Evolutionary conservation across 2,888 invertebrate species (phyloP).

Genomic region (Leptinotarsa rubiginosa): DNA sequence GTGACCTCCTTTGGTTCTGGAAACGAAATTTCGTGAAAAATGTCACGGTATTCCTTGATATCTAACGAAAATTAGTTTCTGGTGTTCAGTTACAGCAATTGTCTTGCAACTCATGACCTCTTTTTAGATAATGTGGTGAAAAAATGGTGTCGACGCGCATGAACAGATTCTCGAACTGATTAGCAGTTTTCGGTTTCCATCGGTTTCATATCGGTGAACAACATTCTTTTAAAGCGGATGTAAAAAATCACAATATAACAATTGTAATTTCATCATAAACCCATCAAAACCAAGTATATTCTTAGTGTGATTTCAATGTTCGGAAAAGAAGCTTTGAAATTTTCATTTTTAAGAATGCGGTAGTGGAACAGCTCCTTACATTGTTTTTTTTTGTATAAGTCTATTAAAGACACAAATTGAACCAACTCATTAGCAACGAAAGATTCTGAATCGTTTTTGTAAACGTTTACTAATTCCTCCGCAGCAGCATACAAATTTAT

Average conservation of each 20-base stretch:
- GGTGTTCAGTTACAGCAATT: constrained; percentile 6
- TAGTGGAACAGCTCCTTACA: too few species aligned
- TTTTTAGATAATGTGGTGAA: constrained; percentile 12
- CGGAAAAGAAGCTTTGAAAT: too few species aligned
- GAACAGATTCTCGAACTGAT: constrained; percentile 12
- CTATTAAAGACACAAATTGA: too few species aligned
- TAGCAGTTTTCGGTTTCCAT: not conserved
- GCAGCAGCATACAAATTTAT: too few species aligned
- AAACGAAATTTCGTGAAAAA: constrained; percentile 13
- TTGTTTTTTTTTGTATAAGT: too few species aligned
- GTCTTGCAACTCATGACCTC: constrained; percentile 10
- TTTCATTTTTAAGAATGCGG: too few species aligned
- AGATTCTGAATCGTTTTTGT: too few species aligned
- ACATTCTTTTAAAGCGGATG: not conserved
- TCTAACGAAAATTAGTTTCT: constrained; percentile 3
- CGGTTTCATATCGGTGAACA: not conserved
- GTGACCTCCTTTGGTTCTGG: constrained; percentile 23
- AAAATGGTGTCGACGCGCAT: constrained; percentile 9
- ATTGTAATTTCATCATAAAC: not conserved
- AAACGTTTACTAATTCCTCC: too few species aligned
- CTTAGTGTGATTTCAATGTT: too few species aligned
- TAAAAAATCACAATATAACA: not conserved
- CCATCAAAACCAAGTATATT: not conserved
- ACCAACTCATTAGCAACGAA: too few species aligned
- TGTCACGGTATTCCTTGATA: constrained; percentile 4